phyloP scores from a whole-genome alignment of 2,113 vertebrate species.

The Meriones unguiculatus region DNA sequence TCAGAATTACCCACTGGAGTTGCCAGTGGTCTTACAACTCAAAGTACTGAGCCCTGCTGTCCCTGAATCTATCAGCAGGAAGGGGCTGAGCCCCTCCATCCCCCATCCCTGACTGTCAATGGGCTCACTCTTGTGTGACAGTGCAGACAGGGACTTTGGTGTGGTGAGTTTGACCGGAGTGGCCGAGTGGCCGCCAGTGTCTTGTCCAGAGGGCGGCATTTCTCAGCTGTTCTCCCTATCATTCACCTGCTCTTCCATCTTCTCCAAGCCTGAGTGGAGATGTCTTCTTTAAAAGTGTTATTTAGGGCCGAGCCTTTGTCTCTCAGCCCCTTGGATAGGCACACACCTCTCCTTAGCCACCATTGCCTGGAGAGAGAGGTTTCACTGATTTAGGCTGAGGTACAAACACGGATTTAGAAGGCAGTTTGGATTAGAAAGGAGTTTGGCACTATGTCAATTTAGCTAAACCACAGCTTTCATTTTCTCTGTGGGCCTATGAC shows the following conservation, averaged over 20 bases:
- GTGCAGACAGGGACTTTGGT: background rate
- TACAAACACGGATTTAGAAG: background rate
- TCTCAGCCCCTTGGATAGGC: background rate
- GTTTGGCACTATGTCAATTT: background rate
- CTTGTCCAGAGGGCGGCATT: background rate
- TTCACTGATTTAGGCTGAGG: background rate
- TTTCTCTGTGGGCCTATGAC: background rate
- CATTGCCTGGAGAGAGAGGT: background rate
- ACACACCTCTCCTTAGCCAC: background rate
- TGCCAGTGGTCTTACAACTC: background rate
- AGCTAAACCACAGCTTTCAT: background rate
- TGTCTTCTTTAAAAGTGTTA: background rate
- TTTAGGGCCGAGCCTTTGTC: background rate
- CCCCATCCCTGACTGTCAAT: background rate
- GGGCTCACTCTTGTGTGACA: background rate
- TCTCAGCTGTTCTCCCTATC: background rate
- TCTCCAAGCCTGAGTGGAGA: background rate
- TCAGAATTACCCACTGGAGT: background rate
- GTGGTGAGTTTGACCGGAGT: background rate
- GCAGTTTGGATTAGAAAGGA: background rate
- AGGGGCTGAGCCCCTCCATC: background rate
- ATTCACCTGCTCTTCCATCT: background rate
- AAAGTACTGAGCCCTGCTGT: too few relatives aligned
- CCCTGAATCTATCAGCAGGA: background rate
- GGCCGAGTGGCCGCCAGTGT: background rate